Percentiles rank a stretch among this genome's conserved stretches.
phyloP scores from a whole-genome alignment of 1,140 invertebrate species.

The Acromyrmex echinatior region DNA sequence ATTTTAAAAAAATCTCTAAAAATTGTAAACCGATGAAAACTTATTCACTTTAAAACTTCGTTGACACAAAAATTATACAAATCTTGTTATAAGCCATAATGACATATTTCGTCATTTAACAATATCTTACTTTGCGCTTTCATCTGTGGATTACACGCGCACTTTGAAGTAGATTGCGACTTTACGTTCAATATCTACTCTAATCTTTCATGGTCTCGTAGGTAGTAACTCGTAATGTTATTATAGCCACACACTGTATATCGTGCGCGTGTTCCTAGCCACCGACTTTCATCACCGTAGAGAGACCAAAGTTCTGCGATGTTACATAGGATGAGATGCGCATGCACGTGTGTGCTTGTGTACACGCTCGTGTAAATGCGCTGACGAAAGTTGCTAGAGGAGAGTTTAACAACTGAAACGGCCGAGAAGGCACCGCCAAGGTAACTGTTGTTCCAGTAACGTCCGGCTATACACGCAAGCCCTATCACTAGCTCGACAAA shows the following conservation, averaged over 20 bases:
- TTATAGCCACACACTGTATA: slow-evolving; percentile 47
- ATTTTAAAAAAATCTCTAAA: neutral
- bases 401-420: slow-evolving; percentile 65
- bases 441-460: slow-evolving; percentile 63
- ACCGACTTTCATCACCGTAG: slow-evolving; percentile 57
- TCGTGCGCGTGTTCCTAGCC: slow-evolving; percentile 25
- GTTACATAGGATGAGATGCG: slow-evolving; percentile 18
- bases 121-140: neutral
- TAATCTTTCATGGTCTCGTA: slow-evolving; percentile 39
- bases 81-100: neutral
- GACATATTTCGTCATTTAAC: neutral
- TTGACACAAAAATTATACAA: neutral
- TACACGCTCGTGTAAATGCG: slow-evolving; percentile 34
- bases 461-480: slow-evolving; percentile 40
- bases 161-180: slow-evolving; percentile 1
- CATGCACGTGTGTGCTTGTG: too few species aligned
- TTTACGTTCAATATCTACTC: slow-evolving; percentile 6
- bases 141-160: too few species aligned
- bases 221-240: slow-evolving; percentile 45
- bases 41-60: neutral
- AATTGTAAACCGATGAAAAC: neutral
- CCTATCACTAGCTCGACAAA: slow-evolving; percentile 6
- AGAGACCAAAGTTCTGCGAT: slow-evolving; percentile 54
- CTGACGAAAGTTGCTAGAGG: slow-evolving; percentile 46
- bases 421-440: slow-evolving; percentile 46